Percentiles rank a stretch among this genome's conserved stretches.
phyloP scores from a whole-genome alignment of 1,140 invertebrate genomes.

The Myzus persicae region DNA sequence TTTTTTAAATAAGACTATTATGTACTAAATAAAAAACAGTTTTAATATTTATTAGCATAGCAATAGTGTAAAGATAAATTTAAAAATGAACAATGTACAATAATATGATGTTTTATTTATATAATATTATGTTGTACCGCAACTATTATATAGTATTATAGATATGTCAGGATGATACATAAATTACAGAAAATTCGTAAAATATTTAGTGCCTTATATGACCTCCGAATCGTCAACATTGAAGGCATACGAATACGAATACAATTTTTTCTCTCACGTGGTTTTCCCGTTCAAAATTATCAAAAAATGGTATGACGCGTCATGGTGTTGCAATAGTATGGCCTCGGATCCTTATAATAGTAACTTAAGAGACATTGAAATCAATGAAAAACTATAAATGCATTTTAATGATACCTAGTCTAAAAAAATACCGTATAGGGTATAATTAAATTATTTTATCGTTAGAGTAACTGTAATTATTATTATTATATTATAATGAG shows the following conservation, averaged over 20 bases:
- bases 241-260: neutral
- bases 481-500: neutral
- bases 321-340: slow-evolving; percentile 38
- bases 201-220: neutral
- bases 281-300: slow-evolving; percentile 38
- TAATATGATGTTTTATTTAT: neutral
- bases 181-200: neutral
- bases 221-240: slow-evolving; percentile 16
- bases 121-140: neutral
- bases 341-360: slow-evolving; percentile 8
- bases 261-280: slow-evolving; percentile 11
- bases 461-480: neutral
- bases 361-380: slow-evolving; percentile 44
- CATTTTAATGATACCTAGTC: neutral
- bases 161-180: neutral
- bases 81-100: neutral
- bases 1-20: neutral
- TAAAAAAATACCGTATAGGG: neutral
- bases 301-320: slow-evolving; percentile 22
- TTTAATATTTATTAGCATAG: neutral
- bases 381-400: slow-evolving; percentile 39
- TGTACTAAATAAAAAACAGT: neutral
- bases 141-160: neutral
- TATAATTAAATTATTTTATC: slow-evolving; percentile 19
- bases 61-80: neutral